Evolutionary conservation across 2,888 invertebrate genomes (phyloP).

Genomic region (Pandemis heparana): DNA sequence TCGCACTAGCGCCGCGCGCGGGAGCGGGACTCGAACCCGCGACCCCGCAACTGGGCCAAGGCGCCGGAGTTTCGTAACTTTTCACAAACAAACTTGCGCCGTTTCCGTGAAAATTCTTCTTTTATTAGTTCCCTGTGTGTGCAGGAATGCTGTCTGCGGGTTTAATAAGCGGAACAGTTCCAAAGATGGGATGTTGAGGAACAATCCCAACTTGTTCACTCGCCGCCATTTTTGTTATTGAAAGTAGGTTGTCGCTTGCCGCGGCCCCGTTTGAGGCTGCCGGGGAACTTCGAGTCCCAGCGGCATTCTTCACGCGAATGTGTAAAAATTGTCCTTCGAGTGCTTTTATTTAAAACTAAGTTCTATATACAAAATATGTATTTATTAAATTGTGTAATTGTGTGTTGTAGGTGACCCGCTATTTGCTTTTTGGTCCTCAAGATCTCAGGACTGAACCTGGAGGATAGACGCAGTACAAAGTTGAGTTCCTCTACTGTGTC

Average conservation of each 20-base stretch:
- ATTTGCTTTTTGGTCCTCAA: too few relatives aligned
- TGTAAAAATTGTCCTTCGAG: neutral
- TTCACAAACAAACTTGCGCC: constrained; percentile 21
- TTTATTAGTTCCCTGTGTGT: constrained; percentile 17
- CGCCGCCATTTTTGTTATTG: constrained; percentile 4
- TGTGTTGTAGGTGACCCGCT: too few relatives aligned
- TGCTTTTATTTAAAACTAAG: too few relatives aligned
- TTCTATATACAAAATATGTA: too few relatives aligned
- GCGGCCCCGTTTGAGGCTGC: neutral
- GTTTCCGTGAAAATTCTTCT: constrained; percentile 14
- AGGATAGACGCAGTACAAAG: too few relatives aligned
- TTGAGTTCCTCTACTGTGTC: too few relatives aligned
- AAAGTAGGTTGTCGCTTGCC: neutral
- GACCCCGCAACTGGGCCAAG: neutral
- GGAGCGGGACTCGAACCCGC: neutral
- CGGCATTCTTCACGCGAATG: neutral
- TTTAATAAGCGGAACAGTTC: constrained; percentile 14
- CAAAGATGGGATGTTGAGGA: neutral
- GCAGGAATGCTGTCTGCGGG: constrained; percentile 15
- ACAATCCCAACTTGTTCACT: constrained; percentile 8
- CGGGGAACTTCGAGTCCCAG: neutral
- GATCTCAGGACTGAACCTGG: too few relatives aligned
- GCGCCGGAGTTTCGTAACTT: constrained; percentile 4
- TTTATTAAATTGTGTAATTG: too few relatives aligned
- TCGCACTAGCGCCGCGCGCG: neutral